Percentiles rank a stretch among this genome's conserved stretches.
Evolutionary conservation across 2,888 invertebrate species (phyloP).

Genomic region (Thymelicus sylvestris): DNA sequence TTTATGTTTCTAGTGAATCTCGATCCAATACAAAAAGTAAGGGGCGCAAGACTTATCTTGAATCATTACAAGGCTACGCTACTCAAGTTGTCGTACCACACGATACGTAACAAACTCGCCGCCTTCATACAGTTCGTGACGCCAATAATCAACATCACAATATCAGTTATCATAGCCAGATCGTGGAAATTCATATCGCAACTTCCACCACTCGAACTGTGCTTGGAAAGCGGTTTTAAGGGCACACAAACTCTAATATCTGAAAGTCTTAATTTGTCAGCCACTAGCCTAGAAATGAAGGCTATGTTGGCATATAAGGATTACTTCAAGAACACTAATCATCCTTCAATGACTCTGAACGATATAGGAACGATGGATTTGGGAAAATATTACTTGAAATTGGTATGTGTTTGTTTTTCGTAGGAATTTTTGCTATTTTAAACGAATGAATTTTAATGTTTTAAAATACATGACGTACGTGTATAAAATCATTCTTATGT

Average conservation of each 20-base stretch:
- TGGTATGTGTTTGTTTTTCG: conserved; percentile 62
- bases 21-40: conserved; percentile 69
- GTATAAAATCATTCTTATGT: too few species aligned
- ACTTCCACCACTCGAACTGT: conserved; percentile 85
- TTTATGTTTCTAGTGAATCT: conserved; percentile 57
- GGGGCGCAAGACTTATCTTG: conserved; percentile 65
- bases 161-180: conserved; percentile 73
- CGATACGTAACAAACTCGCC: conserved; percentile 70
- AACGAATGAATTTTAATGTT: too few species aligned
- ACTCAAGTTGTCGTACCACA: conserved; percentile 68
- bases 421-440: too few species aligned
- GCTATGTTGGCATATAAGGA: conserved; percentile 66
- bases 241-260: conserved; percentile 69
- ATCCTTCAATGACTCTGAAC: conserved; percentile 60
- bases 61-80: conserved; percentile 80
- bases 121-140: conserved; percentile 74
- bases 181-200: conserved; percentile 79
- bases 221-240: conserved; percentile 73
- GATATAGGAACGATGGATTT: conserved; percentile 68
- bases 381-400: conserved; percentile 70
- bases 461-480: too few species aligned
- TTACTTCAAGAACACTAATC: conserved; percentile 59
- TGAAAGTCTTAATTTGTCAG: conserved; percentile 54
- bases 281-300: conserved; percentile 56
- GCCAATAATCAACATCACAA: conserved; percentile 73